Conservation (phyloP, 2,797 vertebrate species). For the Falco rusticolus region DNA sequence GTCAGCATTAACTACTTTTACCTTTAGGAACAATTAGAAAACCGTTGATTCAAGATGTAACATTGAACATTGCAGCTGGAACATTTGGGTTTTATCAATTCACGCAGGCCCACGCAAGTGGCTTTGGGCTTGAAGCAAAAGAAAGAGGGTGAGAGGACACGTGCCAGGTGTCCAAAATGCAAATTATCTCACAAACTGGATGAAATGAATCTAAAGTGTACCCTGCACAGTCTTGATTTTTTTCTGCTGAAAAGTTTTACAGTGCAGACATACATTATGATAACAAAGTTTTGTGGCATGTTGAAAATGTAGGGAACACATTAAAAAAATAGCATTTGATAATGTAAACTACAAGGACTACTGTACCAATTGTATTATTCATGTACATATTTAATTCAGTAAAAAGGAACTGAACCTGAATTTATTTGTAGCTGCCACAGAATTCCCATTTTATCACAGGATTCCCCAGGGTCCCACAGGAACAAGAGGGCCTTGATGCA, state of each 20-base stretch:
- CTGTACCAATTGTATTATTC: constrained; percentile 48
- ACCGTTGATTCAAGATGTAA: not conserved
- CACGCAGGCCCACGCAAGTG: not conserved
- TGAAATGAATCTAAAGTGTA: not conserved
- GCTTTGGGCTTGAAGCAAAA: not conserved
- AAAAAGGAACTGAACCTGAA: constrained; percentile 47
- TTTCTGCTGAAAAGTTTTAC: not conserved
- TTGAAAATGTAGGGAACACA: not conserved
- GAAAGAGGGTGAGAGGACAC: not conserved
- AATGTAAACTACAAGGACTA: constrained; percentile 15
- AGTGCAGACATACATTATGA: not conserved
- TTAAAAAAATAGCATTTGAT: not conserved
- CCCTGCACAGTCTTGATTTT: not conserved
- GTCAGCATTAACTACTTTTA: not conserved
- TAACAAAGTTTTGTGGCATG: not conserved
- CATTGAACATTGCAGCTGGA: not conserved
- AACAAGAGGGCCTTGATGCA: constrained; percentile 42
- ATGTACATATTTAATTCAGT: constrained; percentile 60
- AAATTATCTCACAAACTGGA: not conserved
- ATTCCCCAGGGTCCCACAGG: constrained; percentile 1
- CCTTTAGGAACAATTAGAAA: not conserved
- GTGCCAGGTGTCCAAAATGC: not conserved
- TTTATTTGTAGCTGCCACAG: constrained; percentile 40
- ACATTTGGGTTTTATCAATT: not conserved
- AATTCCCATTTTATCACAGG: constrained; percentile 26